Evolutionary conservation across 2,888 invertebrate genomes (phyloP), one percentile per base, ranked within the genome.

Genomic region (Cephus runcator): DNA sequence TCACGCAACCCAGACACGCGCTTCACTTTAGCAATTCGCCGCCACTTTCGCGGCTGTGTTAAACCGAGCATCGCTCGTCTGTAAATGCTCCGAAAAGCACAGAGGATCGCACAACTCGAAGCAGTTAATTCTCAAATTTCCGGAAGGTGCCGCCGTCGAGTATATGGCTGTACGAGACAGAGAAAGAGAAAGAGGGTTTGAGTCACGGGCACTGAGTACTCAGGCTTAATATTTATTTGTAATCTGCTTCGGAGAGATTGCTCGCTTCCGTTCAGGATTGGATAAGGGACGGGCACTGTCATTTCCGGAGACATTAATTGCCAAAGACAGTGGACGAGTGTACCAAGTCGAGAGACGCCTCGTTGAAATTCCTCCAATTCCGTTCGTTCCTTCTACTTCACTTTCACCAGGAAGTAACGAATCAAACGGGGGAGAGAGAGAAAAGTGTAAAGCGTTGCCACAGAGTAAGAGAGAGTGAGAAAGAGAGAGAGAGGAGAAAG

Each of bases 161-260:
- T 78, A 69, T 71, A 33, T 31, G 71, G 31, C 3, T 35, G 30
- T 71, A 31, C 71, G 31, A 34, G 71, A 31, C 23, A 31, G 56
- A 23, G 56, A 56, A 56, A 56, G 56, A 56, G 56, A 23, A 56
- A 56, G 15, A 56, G 23, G 56, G 56, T 56, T 56, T 0, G 23
- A 9, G 23, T 56, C 56, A 15, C 56, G 23, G 56, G 56, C 9
- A 56, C 56, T 56, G 56, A 56, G 56, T 56, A 56, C 56, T 56
- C 56, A 56, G 83, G 79, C 84, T 81, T 82, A 84, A 85, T 85
- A 86, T 88, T 87, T 90, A 88, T 89, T 88, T 87, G 87, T 87
- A 88, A 89, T 89, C 87, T 88, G 84, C 84, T 82, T 80, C 81
- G 56, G 83, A 82, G 85, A 85, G 88, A 90, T 90, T 90, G 89